Percentiles rank a stretch among this genome's conserved stretches.
These are phyloP conservation scores for Psephotus haematonotus DNA, from an alignment of 2,113 vertebrate genomes.

Conservation along the genomic window DNA sequence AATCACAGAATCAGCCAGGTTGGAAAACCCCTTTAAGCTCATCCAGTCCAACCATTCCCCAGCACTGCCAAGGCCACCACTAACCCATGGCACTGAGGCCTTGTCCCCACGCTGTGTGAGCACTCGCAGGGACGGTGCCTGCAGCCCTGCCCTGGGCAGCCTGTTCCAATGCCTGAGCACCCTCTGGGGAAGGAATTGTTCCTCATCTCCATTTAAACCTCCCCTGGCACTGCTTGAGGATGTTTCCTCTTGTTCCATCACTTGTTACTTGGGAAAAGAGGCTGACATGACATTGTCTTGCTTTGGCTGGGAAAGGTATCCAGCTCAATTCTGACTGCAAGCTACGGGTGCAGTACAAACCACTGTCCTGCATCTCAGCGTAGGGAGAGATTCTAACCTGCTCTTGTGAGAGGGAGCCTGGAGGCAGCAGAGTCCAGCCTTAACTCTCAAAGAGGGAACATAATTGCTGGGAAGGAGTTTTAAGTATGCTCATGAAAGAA, in stretches of 20 bases:
- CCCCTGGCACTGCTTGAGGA: not conserved
- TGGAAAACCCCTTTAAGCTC: not conserved
- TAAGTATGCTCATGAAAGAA: not conserved
- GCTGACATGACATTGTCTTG: not conserved
- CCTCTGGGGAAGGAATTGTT: not conserved
- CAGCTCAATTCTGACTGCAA: not conserved
- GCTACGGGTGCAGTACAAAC: not conserved
- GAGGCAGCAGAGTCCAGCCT: not conserved
- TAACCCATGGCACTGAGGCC: too few relatives aligned
- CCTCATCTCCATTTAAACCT: not conserved
- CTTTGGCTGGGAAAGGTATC: not conserved
- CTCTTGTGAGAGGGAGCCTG: not conserved
- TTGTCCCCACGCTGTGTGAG: too few relatives aligned
- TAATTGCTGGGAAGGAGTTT: not conserved
- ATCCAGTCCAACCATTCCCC: not conserved
- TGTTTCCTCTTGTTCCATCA: not conserved
- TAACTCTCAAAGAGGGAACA: not conserved
- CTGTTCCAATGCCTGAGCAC: not conserved
- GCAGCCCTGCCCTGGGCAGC: not conserved
- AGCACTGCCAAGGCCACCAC: not conserved
- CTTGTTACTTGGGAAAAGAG: not conserved
- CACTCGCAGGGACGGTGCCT: not conserved
- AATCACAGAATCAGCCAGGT: not conserved
- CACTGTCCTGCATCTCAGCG: not conserved
- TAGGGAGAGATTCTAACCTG: not conserved